Evolutionary conservation across 2,797 vertebrate species (phyloP), one percentile per base, ranked within the genome.

Genomic region (Scarus forsteni): DNA sequence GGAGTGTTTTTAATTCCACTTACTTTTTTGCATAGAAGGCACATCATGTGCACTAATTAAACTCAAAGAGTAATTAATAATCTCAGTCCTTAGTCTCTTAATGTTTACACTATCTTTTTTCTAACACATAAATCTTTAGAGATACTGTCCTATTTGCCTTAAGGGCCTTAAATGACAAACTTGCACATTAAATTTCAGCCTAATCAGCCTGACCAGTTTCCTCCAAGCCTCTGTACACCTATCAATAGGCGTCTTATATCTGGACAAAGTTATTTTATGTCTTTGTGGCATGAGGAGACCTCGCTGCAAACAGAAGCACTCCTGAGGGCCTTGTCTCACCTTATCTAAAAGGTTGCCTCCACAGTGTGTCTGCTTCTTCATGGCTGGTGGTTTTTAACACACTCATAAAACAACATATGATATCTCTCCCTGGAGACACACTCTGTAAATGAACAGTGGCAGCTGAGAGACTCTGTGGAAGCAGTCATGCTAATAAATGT

Each of bases 401-500:
- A 53, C 77, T 79, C 69, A 56, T 86, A 86, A 88, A 88, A 82
- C 55, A 73, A 70, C 74, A 72, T 74, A 68, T 75, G 73, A 84
- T 70, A 77, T 79, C 54, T 78, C 68, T 87, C 85, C 83, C 83
- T 66, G 70, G 79, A 80, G 84, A 80, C 71, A 45, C 9, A 12
- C 70, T 73, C 71, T 70, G 54, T 54, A 86, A 89, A 86, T 79
- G 80, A 84, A 74, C 72, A 67, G 66, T 71, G 66, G 80, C 83
- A 84, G 81, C 74, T 70, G 63, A 74, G 85, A 64, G 73, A 73
- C 71, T 84, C 53, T 1, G 51, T 34, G 66, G 60, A 66, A 59
- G 63, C 75, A 79, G 66, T 79, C 76, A 77, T 68, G 75, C 70
- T 80, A 79, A 84, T 73, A 87, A 85, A 88, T 80, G 59, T 74